Conservation (phyloP, 1,140 invertebrate genomes). For the Zophobas atratus region DNA sequence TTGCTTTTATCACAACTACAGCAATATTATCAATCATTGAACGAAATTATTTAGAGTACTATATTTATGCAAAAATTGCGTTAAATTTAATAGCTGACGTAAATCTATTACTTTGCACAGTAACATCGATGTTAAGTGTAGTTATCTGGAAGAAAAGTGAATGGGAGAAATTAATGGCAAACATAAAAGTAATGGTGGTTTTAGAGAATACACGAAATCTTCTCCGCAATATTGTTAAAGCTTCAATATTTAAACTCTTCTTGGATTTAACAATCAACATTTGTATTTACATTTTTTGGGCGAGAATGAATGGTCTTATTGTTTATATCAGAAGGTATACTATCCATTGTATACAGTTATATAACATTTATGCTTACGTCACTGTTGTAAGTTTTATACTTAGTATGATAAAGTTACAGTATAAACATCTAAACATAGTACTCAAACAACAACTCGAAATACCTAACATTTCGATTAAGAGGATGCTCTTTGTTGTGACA, state of each 20-base stretch:
- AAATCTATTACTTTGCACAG: background rate
- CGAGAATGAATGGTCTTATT: background rate
- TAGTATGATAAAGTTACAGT: background rate
- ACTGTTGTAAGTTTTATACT: background rate
- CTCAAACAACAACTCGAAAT: background rate
- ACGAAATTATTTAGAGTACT: too few relatives aligned
- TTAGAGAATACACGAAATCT: background rate
- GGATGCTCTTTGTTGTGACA: background rate
- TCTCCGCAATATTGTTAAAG: background rate
- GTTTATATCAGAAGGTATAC: background rate
- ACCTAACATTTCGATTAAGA: background rate
- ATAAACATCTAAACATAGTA: background rate
- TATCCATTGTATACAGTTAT: background rate
- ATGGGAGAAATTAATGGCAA: background rate
- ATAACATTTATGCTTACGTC: background rate
- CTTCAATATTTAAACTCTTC: background rate
- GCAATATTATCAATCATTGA: too few relatives aligned
- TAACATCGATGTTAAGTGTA: background rate
- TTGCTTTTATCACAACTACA: too few relatives aligned
- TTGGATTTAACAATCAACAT: background rate
- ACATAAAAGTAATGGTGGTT: background rate
- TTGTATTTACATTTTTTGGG: background rate
- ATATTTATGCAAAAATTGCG: background rate
- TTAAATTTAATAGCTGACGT: background rate
- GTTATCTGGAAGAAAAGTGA: background rate